These are phyloP conservation scores for Astreopora myriophthalma DNA, from an alignment of 64 coral and sea anemone species.

Conservation along the genomic window DNA sequence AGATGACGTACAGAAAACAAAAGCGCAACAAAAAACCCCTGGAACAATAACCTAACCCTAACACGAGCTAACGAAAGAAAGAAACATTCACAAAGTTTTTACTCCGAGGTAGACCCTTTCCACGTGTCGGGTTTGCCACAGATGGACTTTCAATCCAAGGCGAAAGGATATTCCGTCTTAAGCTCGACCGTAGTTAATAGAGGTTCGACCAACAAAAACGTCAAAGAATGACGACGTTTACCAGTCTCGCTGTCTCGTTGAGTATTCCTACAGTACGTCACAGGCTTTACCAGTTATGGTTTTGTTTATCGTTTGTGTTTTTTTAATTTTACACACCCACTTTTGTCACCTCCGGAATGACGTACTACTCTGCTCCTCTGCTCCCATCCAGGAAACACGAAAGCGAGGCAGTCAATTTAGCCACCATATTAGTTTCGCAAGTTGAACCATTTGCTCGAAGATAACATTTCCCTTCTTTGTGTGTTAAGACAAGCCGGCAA, in stretches of 20 bases:
- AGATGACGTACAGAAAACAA: no score
- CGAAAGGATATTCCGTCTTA: no score
- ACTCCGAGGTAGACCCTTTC: no score
- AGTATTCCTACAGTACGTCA: neutral
- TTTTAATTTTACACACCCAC: neutral
- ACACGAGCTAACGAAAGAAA: no score
- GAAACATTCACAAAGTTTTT: no score
- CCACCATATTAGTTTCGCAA: constrained; percentile 12
- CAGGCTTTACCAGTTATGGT: no score
- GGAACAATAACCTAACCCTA: no score
- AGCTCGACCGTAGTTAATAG: no score
- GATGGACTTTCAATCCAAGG: no score
- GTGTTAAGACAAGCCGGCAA: constrained; percentile 4
- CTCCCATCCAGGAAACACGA: constrained; percentile 1
- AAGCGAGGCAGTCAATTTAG: constrained; percentile 18
- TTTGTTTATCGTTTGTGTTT: neutral
- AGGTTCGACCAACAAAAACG: no score
- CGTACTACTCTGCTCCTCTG: neutral
- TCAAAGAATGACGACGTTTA: neutral
- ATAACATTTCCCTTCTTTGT: neutral
- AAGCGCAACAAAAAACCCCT: no score
- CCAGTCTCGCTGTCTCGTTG: neutral
- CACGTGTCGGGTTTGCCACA: no score
- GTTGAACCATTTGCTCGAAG: neutral
- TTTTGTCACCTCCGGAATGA: neutral